Base-by-base conservation (phyloP, 2,888 invertebrate genomes). In the Pachymerium ferrugineum region DNA sequence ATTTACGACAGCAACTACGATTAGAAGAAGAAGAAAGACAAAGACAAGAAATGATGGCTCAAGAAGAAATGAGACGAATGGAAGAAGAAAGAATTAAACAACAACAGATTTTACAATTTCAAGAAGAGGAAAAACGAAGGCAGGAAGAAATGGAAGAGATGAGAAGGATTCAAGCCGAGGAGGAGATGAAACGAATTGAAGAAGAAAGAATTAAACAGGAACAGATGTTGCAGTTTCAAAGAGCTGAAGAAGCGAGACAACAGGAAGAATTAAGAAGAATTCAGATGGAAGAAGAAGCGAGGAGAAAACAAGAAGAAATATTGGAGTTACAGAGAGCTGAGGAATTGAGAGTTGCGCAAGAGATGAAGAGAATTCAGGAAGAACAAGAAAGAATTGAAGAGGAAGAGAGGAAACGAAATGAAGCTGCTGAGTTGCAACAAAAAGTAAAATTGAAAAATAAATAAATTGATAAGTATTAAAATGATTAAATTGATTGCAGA, bases 371-470 rank as follows among this genome's bases (percentile, higher is more conserved):
- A 4, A 12, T 67, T 19, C 67, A 73, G 72, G 75, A 75, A 72
- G 74, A 74, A 31, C 33, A 30, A 47, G 28, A 72, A 67, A 68
- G 70, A 54, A 70, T 74, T 35, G 62, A 19, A 67, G 47, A 62
- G 22, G 38, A 47, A 22, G 71, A 68, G 69, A 31, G 67, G 71
- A 68, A 68, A 42, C n/a, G 68, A 16, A n/a, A 73, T 38, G 69
- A 72, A 69, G 69, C 30, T 6, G 38, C 42, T 5, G 28, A 47
- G 25, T n/a, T 72, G 22, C 54, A 80, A 74, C 77, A 77, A 75
- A 79, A 77, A 72, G 80, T 79, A 76, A 79, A 76, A 75, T 28
- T 75, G 74, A 72, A 75, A 77, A 69, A 75, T 68, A 68, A 10
- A 14, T 19, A 12, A 25, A 8, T 68, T 68, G 6, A 25, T 68